Base-by-base conservation (phyloP, 2,888 invertebrate genomes). In the Archaeoteleia sp. region DNA sequence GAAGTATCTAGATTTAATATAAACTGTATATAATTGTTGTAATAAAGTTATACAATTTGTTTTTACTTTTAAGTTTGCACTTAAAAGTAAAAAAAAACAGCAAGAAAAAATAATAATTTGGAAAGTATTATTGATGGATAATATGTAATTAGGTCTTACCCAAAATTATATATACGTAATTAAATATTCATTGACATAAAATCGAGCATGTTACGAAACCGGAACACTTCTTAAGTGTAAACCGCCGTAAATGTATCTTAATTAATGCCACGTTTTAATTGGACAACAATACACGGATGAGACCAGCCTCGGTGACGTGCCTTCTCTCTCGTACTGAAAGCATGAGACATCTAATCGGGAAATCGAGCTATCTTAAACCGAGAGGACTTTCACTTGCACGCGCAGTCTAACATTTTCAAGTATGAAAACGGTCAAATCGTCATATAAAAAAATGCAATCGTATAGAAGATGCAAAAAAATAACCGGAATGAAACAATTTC, bases 271-370 rank as follows among this genome's bases (percentile, higher is more conserved):
- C 27, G 40, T 43, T n/a, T 29, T 29, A 29, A 53, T 46, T 17
- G 20, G 20, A 14, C 12, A 49, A 27, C 27, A 29, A 20, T 34
- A 14, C 34, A 14, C 42, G 37, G 8, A 30, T 17, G 20, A 12
- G 1, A 17, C 42, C 23, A 13, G n/a, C 5, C 9, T 1, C 23
- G 15, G 6, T n/a, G 1, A 10, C 39, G 20, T 20, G 51, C 46
- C 53, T 45, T 32, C 12, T 58, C 54, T 46, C 48, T 23, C 40
- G 42, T 51, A 67, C 67, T 51, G 55, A 67, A 40, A 53, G 42
- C 62, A 34, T 37, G 54, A 25, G 49, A 54, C 67, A 42, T 63
- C 58, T 63, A 63, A 68, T 68, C 68, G 68, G 49, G 58, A 62
- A 63, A 68, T 68, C 62, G 34, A 63, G 57, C 48, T 54, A 49